Conservation (phyloP, 1,140 invertebrate species). For the Magallana gigas region DNA sequence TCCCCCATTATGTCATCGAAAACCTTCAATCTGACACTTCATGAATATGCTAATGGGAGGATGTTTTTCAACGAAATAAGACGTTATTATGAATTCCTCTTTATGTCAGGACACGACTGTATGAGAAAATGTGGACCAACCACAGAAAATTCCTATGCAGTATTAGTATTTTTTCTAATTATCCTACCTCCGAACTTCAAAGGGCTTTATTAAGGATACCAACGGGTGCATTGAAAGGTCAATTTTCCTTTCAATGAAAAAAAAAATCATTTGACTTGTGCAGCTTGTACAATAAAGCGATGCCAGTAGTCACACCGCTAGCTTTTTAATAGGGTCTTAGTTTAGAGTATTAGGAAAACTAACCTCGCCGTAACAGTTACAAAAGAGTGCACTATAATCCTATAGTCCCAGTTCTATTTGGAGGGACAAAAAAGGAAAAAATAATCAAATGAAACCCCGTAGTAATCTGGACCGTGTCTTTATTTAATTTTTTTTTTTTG, state of each 20-base stretch:
- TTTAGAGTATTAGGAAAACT: neutral
- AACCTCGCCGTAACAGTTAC: neutral
- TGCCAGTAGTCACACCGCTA: too few species aligned
- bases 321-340: neutral
- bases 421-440: neutral
- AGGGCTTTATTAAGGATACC: neutral
- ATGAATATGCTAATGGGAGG: constrained; percentile 14
- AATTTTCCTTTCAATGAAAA: too few species aligned
- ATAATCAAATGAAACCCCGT: neutral
- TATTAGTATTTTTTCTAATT: neutral
- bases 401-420: neutral
- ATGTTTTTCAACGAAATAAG: neutral
- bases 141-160: neutral
- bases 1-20: constrained; percentile 11
- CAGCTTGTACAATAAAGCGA: too few species aligned
- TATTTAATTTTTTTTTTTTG: neutral
- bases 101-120: constrained; percentile 18
- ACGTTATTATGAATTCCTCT: neutral
- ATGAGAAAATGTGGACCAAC: constrained; percentile 20
- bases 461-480: neutral
- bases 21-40: neutral
- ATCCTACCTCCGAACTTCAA: neutral
- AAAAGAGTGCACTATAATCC: neutral
- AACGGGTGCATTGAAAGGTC: neutral
- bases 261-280: too few species aligned